Percentiles rank a stretch among this genome's conserved stretches.
Evolutionary conservation across 2,888 invertebrate species (phyloP).

Genomic region (Dorcus parallelipipedus): DNA sequence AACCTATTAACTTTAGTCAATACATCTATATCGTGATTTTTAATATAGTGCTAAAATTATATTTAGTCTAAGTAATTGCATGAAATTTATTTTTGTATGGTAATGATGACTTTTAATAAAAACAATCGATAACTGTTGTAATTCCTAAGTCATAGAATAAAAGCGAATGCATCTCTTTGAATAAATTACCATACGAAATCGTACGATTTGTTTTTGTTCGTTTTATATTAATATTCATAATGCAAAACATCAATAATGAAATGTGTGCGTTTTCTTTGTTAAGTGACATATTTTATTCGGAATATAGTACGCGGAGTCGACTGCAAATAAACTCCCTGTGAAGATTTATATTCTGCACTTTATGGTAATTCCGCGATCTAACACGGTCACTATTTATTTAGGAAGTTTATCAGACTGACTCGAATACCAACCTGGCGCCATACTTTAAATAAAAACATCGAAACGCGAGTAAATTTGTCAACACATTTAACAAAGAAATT

Average conservation of each 20-base stretch:
- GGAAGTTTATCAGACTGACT: conserved; percentile 14
- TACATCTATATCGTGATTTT: no score
- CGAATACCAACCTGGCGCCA: conserved; percentile 3
- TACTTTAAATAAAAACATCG: neutral
- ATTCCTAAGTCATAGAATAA: no score
- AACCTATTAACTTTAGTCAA: no score
- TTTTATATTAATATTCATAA: neutral
- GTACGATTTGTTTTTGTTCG: no score
- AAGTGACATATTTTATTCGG: conserved; percentile 5
- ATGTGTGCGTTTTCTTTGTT: conserved; percentile 5
- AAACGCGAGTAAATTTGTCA: conserved; percentile 3
- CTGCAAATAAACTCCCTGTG: neutral
- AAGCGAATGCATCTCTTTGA: no score
- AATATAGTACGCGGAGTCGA: neutral
- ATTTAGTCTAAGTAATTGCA: no score
- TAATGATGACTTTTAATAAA: no score
- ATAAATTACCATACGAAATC: no score
- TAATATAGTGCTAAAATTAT: no score
- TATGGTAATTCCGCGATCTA: conserved; percentile 18
- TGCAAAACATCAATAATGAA: conserved; percentile 1
- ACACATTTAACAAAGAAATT: neutral
- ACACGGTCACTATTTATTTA: conserved; percentile 16
- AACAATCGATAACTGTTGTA: no score
- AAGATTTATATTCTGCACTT: conserved; percentile 17
- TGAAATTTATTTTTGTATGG: no score